Evolutionary conservation across 37 sponge, comb jelly and placozoan species (phyloP).

Genomic region (Chondrilla cf. caribensis): DNA sequence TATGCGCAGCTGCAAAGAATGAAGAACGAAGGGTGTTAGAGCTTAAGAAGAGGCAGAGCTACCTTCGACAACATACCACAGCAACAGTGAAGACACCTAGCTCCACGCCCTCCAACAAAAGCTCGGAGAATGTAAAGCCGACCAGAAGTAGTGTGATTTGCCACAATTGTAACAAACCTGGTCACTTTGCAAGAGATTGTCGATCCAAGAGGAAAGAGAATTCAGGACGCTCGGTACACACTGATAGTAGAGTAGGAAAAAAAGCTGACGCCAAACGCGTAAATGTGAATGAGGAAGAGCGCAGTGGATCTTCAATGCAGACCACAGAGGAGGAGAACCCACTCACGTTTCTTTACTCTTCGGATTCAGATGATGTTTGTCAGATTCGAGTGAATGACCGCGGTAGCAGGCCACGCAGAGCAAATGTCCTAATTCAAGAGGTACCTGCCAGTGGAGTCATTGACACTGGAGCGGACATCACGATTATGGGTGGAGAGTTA

Average conservation of each 20-base stretch:
- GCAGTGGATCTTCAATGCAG: not conserved
- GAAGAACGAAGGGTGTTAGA: conserved; percentile 31
- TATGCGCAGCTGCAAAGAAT: conserved; percentile 36
- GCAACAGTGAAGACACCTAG: not conserved
- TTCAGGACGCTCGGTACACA: not conserved
- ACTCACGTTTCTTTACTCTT: not conserved
- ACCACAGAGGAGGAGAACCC: not conserved
- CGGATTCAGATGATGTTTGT: conserved; percentile 38
- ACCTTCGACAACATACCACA: not conserved
- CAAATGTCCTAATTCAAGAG: conserved; percentile 23
- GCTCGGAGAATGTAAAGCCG: no score
- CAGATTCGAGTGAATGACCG: conserved; percentile 25
- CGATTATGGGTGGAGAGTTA: conserved; percentile 44
- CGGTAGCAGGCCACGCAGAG: conserved; percentile 34
- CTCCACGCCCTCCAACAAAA: not conserved
- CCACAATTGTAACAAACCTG: not conserved
- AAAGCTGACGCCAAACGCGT: not conserved
- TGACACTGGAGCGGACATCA: conserved; percentile 53
- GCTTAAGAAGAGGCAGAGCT: conserved; percentile 13
- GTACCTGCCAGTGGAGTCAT: conserved; percentile 40
- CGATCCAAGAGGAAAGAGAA: not conserved
- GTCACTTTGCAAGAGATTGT: conserved; percentile 19
- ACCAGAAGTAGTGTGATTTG: no score
- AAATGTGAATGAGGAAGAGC: not conserved
- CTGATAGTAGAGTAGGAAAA: not conserved